Conservation (phyloP, 2,113 vertebrate species). For the Varanus komodoensis region DNA sequence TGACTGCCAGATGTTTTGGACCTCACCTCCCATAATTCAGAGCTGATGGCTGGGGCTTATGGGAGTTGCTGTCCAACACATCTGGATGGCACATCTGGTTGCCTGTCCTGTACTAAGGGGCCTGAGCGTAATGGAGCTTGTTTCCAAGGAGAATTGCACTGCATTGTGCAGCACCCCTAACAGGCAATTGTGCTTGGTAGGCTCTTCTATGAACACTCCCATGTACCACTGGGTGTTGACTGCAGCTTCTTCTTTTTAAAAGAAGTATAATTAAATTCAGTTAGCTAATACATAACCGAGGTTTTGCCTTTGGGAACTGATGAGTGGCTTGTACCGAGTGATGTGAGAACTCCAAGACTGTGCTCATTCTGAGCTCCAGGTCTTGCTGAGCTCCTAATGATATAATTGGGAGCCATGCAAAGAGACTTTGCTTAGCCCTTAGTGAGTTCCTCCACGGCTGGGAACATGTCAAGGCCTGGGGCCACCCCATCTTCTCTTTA, state of each 20-base stretch:
- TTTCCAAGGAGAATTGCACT: not conserved
- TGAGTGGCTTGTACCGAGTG: not conserved
- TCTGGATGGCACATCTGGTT: too few species aligned
- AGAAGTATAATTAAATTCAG: not conserved
- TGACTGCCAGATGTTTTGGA: too few species aligned
- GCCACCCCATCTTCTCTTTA: not conserved
- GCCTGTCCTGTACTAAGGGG: too few species aligned
- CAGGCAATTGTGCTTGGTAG: too few species aligned
- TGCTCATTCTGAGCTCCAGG: not conserved
- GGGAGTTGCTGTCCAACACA: too few species aligned
- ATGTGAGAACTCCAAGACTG: not conserved
- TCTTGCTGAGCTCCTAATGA: not conserved
- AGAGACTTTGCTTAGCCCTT: not conserved
- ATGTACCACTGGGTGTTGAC: not conserved
- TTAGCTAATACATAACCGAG: conserved; percentile 1
- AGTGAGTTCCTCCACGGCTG: not conserved
- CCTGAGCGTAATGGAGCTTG: not conserved
- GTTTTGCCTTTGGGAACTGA: not conserved
- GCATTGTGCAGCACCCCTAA: not conserved
- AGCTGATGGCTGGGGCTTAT: too few species aligned
- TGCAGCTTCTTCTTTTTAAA: not conserved
- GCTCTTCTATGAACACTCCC: not conserved
- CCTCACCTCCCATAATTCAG: too few species aligned
- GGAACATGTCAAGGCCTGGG: not conserved
- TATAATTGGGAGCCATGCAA: not conserved